phyloP scores from a whole-genome alignment of 1,140 invertebrate species.

The Hesperophylax magnus region DNA sequence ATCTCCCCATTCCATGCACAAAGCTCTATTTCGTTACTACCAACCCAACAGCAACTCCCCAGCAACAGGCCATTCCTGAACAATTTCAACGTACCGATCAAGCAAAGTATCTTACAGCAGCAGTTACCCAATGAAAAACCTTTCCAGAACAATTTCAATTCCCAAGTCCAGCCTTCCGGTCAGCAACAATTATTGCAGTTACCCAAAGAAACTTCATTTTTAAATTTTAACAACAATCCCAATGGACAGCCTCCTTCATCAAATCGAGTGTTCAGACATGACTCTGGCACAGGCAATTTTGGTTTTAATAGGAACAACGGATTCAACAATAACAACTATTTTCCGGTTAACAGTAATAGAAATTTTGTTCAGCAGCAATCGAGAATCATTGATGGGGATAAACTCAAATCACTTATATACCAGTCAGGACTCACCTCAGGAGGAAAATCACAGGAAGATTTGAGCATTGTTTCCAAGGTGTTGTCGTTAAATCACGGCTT shows the following conservation, averaged over 20 bases:
- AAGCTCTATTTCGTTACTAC: constrained; percentile 69
- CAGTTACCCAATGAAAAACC: constrained; percentile 57
- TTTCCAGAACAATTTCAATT: constrained; percentile 42
- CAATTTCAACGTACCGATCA: constrained; percentile 37
- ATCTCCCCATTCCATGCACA: constrained; percentile 63
- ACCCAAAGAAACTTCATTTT: constrained; percentile 55
- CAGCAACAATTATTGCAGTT: constrained; percentile 47
- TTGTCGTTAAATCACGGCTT: constrained; percentile 81
- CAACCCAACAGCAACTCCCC: constrained; percentile 61
- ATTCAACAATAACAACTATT: constrained; percentile 39
- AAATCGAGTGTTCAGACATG: constrained; percentile 67
- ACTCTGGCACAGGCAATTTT: constrained; percentile 71
- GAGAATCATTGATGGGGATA: constrained; percentile 66
- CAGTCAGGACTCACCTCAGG: constrained; percentile 74
- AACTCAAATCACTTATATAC: constrained; percentile 76
- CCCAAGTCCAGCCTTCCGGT: constrained; percentile 52
- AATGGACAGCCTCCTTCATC: constrained; percentile 60
- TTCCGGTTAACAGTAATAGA: constrained; percentile 24
- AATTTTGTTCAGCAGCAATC: constrained; percentile 41
- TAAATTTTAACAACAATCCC: constrained; percentile 40
- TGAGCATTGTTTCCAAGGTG: constrained; percentile 86
- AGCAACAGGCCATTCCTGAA: constrained; percentile 53
- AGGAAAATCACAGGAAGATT: constrained; percentile 76
- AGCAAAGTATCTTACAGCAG: constrained; percentile 54
- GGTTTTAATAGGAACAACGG: constrained; percentile 69